These are phyloP conservation scores for Macrophya alboannulata DNA, from an alignment of 2,888 invertebrate species.

Conservation along the genomic window DNA sequence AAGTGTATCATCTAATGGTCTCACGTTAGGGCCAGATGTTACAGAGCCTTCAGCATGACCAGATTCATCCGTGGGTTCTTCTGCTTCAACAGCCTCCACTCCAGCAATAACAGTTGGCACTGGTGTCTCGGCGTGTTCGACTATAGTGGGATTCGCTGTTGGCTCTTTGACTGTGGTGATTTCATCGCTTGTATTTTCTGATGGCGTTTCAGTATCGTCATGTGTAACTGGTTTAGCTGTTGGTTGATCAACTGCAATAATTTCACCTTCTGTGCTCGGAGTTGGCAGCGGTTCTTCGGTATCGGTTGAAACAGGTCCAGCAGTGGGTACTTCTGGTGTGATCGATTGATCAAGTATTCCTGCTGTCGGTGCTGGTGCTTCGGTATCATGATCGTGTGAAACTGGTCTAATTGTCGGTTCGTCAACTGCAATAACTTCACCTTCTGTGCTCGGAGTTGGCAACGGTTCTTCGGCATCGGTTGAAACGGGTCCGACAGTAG, in stretches of 20 bases:
- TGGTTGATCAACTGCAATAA: background rate
- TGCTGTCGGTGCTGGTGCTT: background rate
- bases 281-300: conserved; percentile 1
- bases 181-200: conserved; percentile 45
- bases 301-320: conserved; percentile 35
- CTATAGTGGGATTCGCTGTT: background rate
- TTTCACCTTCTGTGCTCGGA: conserved; percentile 54
- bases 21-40: background rate
- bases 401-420: conserved; percentile 1
- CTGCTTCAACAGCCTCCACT: conserved; percentile 8
- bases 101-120: background rate
- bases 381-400: conserved; percentile 1
- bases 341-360: conserved; percentile 33
- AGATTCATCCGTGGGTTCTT: background rate
- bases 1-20: conserved; percentile 17
- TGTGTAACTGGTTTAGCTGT: conserved; percentile 22
- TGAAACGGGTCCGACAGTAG: conserved; percentile 53
- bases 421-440: background rate
- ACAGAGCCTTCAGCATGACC: background rate
- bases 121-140: conserved; percentile 23
- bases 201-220: conserved; percentile 16
- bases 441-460: conserved; percentile 5
- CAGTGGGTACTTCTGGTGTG: conserved; percentile 55
- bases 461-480: conserved; percentile 17
- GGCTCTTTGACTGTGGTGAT: conserved; percentile 49